Base-by-base conservation (phyloP, 2,888 invertebrate genomes). In the Chrysolina americana region DNA sequence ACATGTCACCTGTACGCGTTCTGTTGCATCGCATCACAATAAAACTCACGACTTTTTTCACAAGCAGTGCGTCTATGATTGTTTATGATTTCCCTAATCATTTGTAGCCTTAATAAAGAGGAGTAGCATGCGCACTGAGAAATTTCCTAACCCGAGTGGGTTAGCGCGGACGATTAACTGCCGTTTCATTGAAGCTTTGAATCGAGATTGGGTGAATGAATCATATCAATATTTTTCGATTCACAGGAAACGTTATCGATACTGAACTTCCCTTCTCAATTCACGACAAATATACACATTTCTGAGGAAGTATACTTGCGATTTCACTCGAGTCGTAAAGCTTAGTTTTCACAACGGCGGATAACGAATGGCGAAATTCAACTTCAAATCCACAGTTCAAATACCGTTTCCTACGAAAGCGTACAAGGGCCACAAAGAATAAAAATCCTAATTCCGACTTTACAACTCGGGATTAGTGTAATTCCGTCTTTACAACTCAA, bases 31-130 rank as follows among this genome's bases (percentile, higher is more conserved):
- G 65, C 75, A 66, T 15, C 44, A 66, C 65, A 64, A 65, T 68
- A 69, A 73, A 48, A 41, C 53, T 48, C 53, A 65, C 70, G 56
- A 68, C 72, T 74, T 78, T 75, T 76, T 76, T 76, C 78, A 66
- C 65, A 44, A 74, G 65, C 74, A 62, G 71, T 70, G 70, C 73
- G 69, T 73, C 70, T 73, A 68, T 73, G 76, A 76, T 78, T 78
- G 78, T 78, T 78, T 78, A 78, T 77, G 75, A 76, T 78, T 75
- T 77, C 72, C 74, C 74, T 74, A 75, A 77, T 76, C 72, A 73
- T 74, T 76, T 71, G 68, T 76, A 78, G 73, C 59, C 76, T 73
- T 76, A 78, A 74, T 76, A 74, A 73, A 65, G 59, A 56, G 15
- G 69, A 68, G 65, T 53, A 56, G 62, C 74, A 78, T 78, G 78